Conservation (phyloP, 2,888 invertebrate species). For the Beris chalybata region DNA sequence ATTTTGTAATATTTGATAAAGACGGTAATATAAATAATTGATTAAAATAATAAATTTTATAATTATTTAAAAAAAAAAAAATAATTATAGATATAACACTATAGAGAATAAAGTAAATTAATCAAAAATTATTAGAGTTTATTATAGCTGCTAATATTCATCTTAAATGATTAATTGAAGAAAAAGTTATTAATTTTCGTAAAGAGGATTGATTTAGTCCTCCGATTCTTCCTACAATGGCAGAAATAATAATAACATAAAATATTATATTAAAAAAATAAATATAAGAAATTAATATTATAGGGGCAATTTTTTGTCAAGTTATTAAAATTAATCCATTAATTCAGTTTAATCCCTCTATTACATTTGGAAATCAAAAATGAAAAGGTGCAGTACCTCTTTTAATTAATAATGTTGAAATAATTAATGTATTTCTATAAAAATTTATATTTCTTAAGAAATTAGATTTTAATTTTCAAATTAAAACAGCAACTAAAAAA, state of each 20-base stretch:
- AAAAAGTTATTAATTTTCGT: constrained; percentile 57
- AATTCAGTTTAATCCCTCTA: constrained; percentile 62
- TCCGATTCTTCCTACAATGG: constrained; percentile 58
- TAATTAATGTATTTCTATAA: too few species aligned
- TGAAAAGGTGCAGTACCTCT: too few species aligned
- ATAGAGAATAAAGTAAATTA: constrained; percentile 58
- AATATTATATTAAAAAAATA: constrained; percentile 58
- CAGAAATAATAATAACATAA: constrained; percentile 57
- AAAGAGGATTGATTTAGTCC: constrained; percentile 59
- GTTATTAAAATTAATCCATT: constrained; percentile 62
- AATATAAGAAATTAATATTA: too few species aligned
- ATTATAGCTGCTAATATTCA: constrained; percentile 60
- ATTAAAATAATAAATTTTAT: constrained; percentile 57
- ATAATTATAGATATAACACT: constrained; percentile 57
- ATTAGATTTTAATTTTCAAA: constrained; percentile 42
- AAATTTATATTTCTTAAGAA: too few species aligned
- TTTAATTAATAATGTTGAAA: too few species aligned
- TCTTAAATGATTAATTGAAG: constrained; percentile 66
- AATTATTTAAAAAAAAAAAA: constrained; percentile 57
- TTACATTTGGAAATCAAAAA: constrained; percentile 38
- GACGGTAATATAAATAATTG: too few species aligned
- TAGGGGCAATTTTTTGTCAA: constrained; percentile 68
- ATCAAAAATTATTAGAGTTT: constrained; percentile 58
- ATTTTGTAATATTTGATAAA: constrained; percentile 56
- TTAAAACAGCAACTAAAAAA: constrained; percentile 58